Evolutionary conservation across 1,140 invertebrate genomes (phyloP).

Genomic region (Pissodes strobi): DNA sequence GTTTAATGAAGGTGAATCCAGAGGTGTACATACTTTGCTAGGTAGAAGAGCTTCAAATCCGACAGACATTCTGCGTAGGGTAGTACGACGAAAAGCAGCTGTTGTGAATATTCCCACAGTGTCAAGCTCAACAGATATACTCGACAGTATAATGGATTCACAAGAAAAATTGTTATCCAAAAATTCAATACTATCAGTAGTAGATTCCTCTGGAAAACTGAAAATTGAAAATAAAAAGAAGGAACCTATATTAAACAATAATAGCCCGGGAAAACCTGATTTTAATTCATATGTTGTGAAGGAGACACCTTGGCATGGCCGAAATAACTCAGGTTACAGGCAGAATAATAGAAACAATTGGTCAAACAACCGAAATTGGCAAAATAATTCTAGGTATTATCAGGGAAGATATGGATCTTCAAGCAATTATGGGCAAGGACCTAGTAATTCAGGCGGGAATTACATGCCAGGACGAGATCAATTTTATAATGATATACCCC

Average conservation of each 20-base stretch:
- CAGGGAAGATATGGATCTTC: background rate
- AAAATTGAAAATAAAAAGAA: conserved; percentile 36
- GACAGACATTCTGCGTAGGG: conserved; percentile 53
- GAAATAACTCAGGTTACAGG: conserved; percentile 11
- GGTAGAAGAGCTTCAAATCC: conserved; percentile 58
- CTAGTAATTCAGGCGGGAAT: background rate
- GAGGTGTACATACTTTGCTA: conserved; percentile 47
- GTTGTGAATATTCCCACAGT: conserved; percentile 52
- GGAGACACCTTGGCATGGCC: conserved; percentile 17
- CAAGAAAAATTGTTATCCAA: conserved; percentile 76
- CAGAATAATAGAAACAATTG: conserved; percentile 1
- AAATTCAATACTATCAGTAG: conserved; percentile 63
- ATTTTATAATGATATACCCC: conserved; percentile 41
- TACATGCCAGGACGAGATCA: background rate
- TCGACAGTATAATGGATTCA: conserved; percentile 74
- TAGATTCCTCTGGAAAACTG: conserved; percentile 49
- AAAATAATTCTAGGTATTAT: conserved; percentile 12
- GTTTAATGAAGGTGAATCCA: conserved; percentile 50
- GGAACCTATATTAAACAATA: conserved; percentile 13
- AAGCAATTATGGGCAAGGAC: background rate
- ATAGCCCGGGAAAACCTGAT: conserved; percentile 17
- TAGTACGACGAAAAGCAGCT: conserved; percentile 59
- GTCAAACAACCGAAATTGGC: conserved; percentile 1
- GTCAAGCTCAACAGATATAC: conserved; percentile 61
- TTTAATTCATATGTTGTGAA: conserved; percentile 24